A percentile compares a stretch with the other conserved stretches of the same genome.
Conservation (phyloP, 1,140 invertebrate species). For the Pogonomyrmex barbatus region DNA sequence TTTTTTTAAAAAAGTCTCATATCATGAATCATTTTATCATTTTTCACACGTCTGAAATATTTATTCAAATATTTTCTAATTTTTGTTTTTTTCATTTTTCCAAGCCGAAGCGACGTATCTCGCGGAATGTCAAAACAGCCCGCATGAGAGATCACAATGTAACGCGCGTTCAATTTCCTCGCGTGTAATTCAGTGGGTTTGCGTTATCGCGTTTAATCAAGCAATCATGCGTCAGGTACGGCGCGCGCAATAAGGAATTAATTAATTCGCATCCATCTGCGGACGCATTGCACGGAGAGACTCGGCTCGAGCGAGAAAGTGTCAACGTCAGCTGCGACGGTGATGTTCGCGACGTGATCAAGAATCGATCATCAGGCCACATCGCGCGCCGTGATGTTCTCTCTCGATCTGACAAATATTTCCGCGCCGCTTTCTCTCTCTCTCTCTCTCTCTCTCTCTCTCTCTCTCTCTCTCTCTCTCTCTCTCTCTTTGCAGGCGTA, state of each 20-base stretch:
- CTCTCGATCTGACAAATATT: slow-evolving; percentile 65
- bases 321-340: slow-evolving; percentile 17
- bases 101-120: neutral
- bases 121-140: neutral
- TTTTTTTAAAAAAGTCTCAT: neutral
- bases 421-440: slow-evolving; percentile 13
- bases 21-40: neutral
- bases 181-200: neutral
- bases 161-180: neutral
- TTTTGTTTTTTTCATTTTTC: neutral
- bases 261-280: slow-evolving; percentile 46
- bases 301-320: neutral
- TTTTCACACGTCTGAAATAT: neutral
- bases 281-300: neutral
- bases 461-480: too few relatives aligned
- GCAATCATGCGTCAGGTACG: slow-evolving; percentile 25
- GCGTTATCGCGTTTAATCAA: slow-evolving; percentile 52
- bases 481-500: slow-evolving; percentile 22
- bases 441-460: too few relatives aligned
- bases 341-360: neutral
- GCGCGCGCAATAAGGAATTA: slow-evolving; percentile 50
- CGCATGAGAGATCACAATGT: too few relatives aligned
- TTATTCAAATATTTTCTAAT: neutral
- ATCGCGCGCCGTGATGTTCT: slow-evolving; percentile 5
- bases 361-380: slow-evolving; percentile 51